Conservation (phyloP, 2,888 invertebrate species). For the Ectobius pallidus region DNA sequence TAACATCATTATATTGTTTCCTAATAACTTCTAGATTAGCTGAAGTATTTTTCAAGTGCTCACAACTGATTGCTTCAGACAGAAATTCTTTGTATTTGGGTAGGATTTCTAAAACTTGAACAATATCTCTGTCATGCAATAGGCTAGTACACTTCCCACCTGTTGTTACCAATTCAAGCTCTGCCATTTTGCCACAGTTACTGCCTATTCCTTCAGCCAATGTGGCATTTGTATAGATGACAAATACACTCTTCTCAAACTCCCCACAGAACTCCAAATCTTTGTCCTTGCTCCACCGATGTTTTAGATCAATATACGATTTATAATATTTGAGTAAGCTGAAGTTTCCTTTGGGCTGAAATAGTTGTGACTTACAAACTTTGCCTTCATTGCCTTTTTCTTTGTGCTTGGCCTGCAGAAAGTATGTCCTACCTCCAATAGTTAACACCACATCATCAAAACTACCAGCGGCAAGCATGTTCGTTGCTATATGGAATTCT, state of each 20-base stretch:
- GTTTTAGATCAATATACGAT: background rate
- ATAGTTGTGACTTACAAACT: background rate
- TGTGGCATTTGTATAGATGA: background rate
- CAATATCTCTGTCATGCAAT: background rate
- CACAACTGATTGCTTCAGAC: background rate
- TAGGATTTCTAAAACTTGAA: background rate
- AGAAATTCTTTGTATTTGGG: background rate
- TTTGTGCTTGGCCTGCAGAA: slow-evolving; percentile 5
- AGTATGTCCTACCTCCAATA: background rate
- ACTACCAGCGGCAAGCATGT: background rate
- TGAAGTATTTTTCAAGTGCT: background rate
- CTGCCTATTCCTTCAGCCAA: background rate
- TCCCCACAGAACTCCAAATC: background rate
- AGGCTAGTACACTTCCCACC: background rate
- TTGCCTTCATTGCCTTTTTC: too few relatives aligned
- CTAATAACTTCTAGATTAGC: background rate
- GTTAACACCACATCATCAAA: slow-evolving; percentile 10
- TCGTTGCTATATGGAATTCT: background rate
- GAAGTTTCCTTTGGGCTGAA: slow-evolving; percentile 8
- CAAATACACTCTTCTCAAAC: background rate
- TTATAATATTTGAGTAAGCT: background rate
- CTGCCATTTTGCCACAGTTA: background rate
- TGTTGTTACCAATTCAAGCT: background rate
- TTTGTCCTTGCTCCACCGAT: background rate
- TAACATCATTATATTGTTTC: background rate